These are phyloP conservation scores for Caradrina clavipalpis DNA, from an alignment of 2,888 invertebrate species.

Conservation along the genomic window DNA sequence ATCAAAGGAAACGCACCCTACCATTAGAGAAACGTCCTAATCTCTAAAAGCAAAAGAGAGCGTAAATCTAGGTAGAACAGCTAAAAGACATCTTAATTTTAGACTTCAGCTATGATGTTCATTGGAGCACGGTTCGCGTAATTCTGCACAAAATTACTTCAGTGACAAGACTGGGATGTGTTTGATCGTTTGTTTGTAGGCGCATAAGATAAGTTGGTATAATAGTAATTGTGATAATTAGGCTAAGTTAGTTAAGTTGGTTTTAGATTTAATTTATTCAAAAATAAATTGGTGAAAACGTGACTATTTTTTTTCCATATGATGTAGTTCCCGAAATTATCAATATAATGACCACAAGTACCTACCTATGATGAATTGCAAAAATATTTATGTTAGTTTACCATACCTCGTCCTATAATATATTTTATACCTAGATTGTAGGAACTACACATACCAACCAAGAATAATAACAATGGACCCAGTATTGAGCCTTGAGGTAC, in stretches of 20 bases:
- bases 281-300: constrained; percentile 63
- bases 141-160: constrained; percentile 40
- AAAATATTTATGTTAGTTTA: background rate
- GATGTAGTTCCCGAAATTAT: background rate
- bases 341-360: too few species aligned
- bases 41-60: background rate
- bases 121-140: constrained; percentile 20
- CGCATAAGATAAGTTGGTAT: constrained; percentile 60
- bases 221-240: constrained; percentile 77
- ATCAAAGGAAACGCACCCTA: too few species aligned
- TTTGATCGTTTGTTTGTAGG: constrained; percentile 71
- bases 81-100: background rate
- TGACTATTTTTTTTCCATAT: background rate
- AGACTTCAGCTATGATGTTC: constrained; percentile 13
- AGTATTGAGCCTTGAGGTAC: constrained; percentile 10
- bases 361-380: background rate
- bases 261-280: constrained; percentile 68
- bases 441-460: too few species aligned
- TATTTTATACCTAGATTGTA: too few species aligned
- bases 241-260: constrained; percentile 65
- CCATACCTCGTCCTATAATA: too few species aligned
- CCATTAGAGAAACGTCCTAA: too few species aligned
- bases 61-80: constrained; percentile 22
- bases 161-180: constrained; percentile 53
- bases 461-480: background rate